Conservation (phyloP, 2,888 invertebrate genomes). For the Zhuqinia jingwanae region DNA sequence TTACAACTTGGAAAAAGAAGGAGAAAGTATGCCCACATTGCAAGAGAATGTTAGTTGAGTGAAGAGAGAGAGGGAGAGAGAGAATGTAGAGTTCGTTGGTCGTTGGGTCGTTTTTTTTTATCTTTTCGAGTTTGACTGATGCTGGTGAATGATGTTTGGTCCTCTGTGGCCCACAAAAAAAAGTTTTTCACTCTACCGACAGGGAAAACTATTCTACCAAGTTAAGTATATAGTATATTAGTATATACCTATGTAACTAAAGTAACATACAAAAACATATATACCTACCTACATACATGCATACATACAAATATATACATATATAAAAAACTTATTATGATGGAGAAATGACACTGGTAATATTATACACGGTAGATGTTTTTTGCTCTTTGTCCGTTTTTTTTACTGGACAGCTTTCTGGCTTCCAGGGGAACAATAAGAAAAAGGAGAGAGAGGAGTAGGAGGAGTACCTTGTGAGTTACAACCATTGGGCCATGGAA, state of each 20-base stretch:
- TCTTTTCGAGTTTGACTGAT: constrained; percentile 61
- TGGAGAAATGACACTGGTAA: constrained; percentile 40
- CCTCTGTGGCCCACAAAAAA: constrained; percentile 69
- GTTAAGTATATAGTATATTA: too few species aligned
- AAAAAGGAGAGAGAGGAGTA: constrained; percentile 25
- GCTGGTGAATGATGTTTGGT: constrained; percentile 68
- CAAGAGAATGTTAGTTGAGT: constrained; percentile 13
- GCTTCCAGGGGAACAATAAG: constrained; percentile 70
- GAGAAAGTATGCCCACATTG: constrained; percentile 34
- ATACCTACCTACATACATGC: neutral
- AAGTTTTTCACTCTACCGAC: constrained; percentile 31
- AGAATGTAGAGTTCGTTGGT: constrained; percentile 3
- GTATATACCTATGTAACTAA: neutral
- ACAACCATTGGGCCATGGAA: constrained; percentile 48
- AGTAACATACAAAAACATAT: neutral
- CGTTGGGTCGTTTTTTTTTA: constrained; percentile 14
- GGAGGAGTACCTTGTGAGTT: constrained; percentile 57
- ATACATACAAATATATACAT: constrained; percentile 1
- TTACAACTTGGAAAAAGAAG: constrained; percentile 35
- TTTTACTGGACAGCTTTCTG: constrained; percentile 63
- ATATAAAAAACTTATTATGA: constrained; percentile 67
- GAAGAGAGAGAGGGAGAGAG: too few species aligned
- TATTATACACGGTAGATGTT: constrained; percentile 35
- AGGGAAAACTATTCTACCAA: too few species aligned
- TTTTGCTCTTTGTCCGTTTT: constrained; percentile 34